Percentiles rank a stretch among this genome's conserved stretches.
Conservation (phyloP, 2,888 invertebrate species). For the Emesis furor region DNA sequence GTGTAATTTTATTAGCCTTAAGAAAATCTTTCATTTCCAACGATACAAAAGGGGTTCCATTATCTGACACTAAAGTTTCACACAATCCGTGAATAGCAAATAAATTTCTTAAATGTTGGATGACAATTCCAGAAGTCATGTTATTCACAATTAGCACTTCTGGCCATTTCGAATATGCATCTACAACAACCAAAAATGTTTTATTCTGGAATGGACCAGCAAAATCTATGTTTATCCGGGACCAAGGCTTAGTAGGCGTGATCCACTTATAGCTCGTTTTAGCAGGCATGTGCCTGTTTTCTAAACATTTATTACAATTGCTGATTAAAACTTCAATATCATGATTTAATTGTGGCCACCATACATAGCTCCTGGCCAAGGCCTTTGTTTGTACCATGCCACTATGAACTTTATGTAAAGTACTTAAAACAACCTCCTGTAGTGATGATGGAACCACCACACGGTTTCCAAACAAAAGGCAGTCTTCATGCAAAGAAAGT, state of each 20-base stretch:
- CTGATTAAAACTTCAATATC: constrained; percentile 37
- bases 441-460: neutral
- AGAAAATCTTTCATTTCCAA: constrained; percentile 50
- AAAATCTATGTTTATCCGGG: constrained; percentile 62
- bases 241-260: constrained; percentile 51
- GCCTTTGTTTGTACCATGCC: constrained; percentile 69
- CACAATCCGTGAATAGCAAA: constrained; percentile 59
- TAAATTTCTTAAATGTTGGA: constrained; percentile 48
- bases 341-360: constrained; percentile 66
- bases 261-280: constrained; percentile 48
- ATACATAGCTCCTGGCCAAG: constrained; percentile 67
- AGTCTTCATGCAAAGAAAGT: neutral
- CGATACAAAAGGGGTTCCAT: constrained; percentile 57
- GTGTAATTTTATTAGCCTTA: constrained; percentile 52
- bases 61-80: constrained; percentile 54
- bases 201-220: constrained; percentile 59
- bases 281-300: constrained; percentile 49
- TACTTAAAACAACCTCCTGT: neutral
- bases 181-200: constrained; percentile 57
- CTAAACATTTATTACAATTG: constrained; percentile 30
- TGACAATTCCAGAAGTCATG: constrained; percentile 52
- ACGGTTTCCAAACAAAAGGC: neutral
- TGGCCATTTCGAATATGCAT: constrained; percentile 62
- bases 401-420: constrained; percentile 53
- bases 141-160: constrained; percentile 51